Percentiles rank a stretch among this genome's conserved stretches.
phyloP scores from a whole-genome alignment of 2,888 invertebrate species.

The Synanthedon andrenaeformis region DNA sequence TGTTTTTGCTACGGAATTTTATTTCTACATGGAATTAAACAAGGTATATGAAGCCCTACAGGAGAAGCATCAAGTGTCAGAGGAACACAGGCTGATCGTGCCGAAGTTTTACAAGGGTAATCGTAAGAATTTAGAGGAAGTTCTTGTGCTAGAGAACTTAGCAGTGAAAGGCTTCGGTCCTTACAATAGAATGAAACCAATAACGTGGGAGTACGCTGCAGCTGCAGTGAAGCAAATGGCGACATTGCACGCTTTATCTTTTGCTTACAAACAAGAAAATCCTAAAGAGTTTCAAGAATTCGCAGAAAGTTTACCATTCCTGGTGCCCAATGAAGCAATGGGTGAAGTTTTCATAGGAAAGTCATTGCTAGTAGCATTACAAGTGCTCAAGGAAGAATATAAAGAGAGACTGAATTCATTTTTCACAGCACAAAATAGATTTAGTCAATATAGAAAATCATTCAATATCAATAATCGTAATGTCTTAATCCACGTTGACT shows the following conservation, averaged over 20 bases:
- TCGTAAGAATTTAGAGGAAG: slow-evolving; percentile 10
- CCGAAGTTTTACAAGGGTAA: slow-evolving; percentile 13
- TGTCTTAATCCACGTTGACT: slow-evolving; percentile 16
- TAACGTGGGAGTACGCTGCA: slow-evolving; percentile 25
- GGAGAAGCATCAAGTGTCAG: slow-evolving; percentile 6
- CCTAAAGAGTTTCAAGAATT: slow-evolving; percentile 19
- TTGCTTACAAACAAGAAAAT: slow-evolving; percentile 21
- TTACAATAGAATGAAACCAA: slow-evolving; percentile 20
- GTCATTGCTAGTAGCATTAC: neutral
- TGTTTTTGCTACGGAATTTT: slow-evolving; percentile 2
- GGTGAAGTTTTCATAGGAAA: neutral
- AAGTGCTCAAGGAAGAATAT: neutral
- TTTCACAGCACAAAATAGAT: neutral
- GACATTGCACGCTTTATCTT: slow-evolving; percentile 32
- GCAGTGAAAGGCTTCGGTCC: slow-evolving; percentile 19
- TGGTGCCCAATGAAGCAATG: neutral
- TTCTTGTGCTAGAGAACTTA: slow-evolving; percentile 23
- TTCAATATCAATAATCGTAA: neutral
- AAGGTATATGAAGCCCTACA: slow-evolving; percentile 4
- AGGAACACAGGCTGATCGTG: slow-evolving; percentile 5
- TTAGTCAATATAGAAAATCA: neutral
- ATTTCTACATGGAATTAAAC: slow-evolving; percentile 3
- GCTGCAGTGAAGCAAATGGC: slow-evolving; percentile 20
- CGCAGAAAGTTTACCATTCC: neutral
- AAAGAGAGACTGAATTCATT: neutral